Evolutionary conservation across 92 coral and sea anemone genomes (phyloP).

Genomic region (Palythoa grandiflora): DNA sequence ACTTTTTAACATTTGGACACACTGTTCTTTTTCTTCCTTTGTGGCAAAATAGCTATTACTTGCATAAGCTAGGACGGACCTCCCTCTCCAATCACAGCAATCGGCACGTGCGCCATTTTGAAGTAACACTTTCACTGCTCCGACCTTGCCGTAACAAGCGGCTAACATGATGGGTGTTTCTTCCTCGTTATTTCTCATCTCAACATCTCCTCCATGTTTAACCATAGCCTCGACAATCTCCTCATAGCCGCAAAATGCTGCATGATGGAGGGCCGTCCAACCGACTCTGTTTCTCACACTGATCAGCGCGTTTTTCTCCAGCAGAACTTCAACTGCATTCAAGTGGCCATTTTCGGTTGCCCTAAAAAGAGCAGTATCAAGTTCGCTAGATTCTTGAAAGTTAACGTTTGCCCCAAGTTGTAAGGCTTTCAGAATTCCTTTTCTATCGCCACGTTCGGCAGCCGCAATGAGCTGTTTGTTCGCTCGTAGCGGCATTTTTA

Average conservation of each 20-base stretch:
- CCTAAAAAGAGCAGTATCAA: conserved; percentile 25
- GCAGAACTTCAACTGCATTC: conserved; percentile 21
- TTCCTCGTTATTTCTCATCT: conserved; percentile 7
- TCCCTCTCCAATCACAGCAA: conserved; percentile 33
- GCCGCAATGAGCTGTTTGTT: conserved; percentile 10
- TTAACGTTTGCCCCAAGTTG: conserved; percentile 29
- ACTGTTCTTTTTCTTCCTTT: conserved; percentile 20
- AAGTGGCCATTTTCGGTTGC: conserved; percentile 24
- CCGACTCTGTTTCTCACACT: conserved; percentile 13
- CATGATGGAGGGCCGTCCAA: conserved; percentile 22
- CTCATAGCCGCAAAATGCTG: conserved; percentile 23
- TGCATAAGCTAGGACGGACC: conserved; percentile 24
- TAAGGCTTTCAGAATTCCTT: conserved; percentile 24
- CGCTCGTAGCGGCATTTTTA: conserved; percentile 6
- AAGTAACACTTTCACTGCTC: conserved; percentile 19
- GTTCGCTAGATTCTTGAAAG: conserved; percentile 16
- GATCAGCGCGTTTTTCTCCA: conserved; percentile 13
- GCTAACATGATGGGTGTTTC: conserved; percentile 36
- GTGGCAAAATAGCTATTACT: neutral
- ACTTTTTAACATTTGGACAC: neutral
- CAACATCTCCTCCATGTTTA: conserved; percentile 39
- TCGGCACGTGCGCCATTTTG: conserved; percentile 24
- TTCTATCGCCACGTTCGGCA: conserved; percentile 8
- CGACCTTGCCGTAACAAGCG: conserved; percentile 13
- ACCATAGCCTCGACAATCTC: conserved; percentile 24